Conservation (phyloP, 2,113 vertebrate species). For the Seriola dumerili region DNA sequence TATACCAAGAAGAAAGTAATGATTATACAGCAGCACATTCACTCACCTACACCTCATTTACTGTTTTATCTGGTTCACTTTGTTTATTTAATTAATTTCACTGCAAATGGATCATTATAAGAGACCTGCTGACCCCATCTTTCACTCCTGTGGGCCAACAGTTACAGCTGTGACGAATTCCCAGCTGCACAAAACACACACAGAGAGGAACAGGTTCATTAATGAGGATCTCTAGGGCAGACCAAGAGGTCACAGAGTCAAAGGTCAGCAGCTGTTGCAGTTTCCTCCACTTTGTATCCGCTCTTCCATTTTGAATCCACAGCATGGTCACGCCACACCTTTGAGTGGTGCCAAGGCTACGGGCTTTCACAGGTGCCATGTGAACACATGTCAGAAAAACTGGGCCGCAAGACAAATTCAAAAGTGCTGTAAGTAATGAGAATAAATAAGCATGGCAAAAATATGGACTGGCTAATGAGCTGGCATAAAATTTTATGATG, state of each 20-base stretch:
- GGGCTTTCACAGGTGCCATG: not conserved
- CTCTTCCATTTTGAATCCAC: constrained; percentile 1
- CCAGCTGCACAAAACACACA: constrained; percentile 16
- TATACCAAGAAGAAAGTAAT: not conserved
- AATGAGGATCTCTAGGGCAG: constrained; percentile 18
- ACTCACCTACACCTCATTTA: not conserved
- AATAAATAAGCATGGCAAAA: constrained; percentile 25
- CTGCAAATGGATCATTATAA: constrained; percentile 2
- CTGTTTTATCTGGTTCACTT: not conserved
- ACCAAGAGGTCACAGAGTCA: constrained; percentile 28
- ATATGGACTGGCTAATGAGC: constrained; percentile 48
- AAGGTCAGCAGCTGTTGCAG: constrained; percentile 40
- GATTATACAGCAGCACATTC: not conserved
- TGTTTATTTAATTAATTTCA: not conserved
- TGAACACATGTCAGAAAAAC: not conserved
- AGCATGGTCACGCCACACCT: not conserved
- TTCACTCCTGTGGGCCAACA: constrained; percentile 20
- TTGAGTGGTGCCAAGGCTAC: not conserved
- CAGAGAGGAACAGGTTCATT: constrained; percentile 14
- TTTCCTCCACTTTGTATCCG: constrained; percentile 1
- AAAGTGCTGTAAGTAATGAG: constrained; percentile 1
- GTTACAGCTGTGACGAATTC: constrained; percentile 10
- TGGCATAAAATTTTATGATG: constrained; percentile 25
- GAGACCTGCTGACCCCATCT: constrained; percentile 6
- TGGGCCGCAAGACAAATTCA: not conserved